phyloP scores from a whole-genome alignment of 2,797 vertebrate genomes.

The Typhlichthys eigenmanni region DNA sequence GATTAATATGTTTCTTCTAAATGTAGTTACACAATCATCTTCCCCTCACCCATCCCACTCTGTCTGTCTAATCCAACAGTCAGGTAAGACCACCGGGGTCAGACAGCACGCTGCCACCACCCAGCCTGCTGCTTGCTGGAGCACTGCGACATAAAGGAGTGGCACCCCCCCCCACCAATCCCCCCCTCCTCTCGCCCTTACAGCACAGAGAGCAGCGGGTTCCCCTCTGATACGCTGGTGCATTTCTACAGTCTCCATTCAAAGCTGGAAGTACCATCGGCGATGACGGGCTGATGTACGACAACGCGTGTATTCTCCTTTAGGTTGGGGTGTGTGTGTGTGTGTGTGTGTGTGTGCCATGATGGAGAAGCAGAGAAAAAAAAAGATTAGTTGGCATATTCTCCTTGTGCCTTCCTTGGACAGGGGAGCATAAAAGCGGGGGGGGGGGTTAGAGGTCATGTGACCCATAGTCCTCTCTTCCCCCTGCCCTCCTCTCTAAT shows the following conservation, averaged over 20 bases:
- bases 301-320: conserved; percentile 21
- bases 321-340: conserved; percentile 24
- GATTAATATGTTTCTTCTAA: conserved; percentile 49
- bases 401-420: conserved; percentile 9
- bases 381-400: background rate
- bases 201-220: conserved; percentile 22
- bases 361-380: background rate
- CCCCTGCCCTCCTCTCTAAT: conserved; percentile 11
- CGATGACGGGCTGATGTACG: background rate
- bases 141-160: conserved; percentile 34
- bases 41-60: conserved; percentile 8
- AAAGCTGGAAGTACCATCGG: conserved; percentile 16
- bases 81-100: conserved; percentile 43
- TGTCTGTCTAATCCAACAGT: conserved; percentile 52
- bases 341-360: background rate
- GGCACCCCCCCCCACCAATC: background rate
- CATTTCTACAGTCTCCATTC: conserved; percentile 23
- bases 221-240: conserved; percentile 21
- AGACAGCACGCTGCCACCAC: conserved; percentile 31
- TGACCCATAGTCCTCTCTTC: conserved; percentile 22
- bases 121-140: conserved; percentile 41
- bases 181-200: conserved; percentile 2
- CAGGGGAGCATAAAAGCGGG: background rate
- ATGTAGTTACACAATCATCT: conserved; percentile 67
- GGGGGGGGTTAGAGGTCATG: conserved; percentile 21